phyloP scores from a whole-genome alignment of 1,140 invertebrate genomes.

The Watersipora subatra region DNA sequence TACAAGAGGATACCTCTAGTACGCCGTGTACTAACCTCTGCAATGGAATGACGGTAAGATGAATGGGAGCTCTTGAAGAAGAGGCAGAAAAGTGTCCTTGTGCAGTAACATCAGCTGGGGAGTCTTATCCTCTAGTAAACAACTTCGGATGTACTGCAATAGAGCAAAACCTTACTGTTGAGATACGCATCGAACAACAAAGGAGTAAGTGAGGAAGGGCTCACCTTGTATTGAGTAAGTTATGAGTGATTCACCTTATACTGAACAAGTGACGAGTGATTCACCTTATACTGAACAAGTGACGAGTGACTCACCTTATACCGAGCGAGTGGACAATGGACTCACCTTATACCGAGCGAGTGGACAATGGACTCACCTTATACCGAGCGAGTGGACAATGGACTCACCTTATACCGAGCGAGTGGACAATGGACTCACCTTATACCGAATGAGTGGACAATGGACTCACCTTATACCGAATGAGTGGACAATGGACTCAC shows the following conservation, averaged over 20 bases:
- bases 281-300: background rate
- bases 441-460: background rate
- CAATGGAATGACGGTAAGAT: conserved; percentile 40
- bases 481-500: background rate
- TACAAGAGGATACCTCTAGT: too few species aligned
- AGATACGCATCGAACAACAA: too few species aligned
- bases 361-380: background rate
- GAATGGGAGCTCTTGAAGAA: conserved; percentile 35
- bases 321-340: background rate
- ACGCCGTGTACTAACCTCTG: too few species aligned
- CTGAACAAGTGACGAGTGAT: background rate
- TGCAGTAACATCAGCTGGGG: conserved; percentile 46
- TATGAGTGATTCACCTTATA: background rate
- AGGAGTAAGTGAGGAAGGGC: background rate
- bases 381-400: background rate
- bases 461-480: background rate
- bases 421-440: background rate
- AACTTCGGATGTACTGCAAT: conserved; percentile 44
- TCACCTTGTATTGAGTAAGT: background rate
- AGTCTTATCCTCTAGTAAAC: conserved; percentile 37
- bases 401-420: background rate
- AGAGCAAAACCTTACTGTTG: conserved; percentile 1
- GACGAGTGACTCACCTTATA: background rate
- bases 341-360: background rate
- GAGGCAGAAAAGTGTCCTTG: conserved; percentile 38